Evolutionary conservation across 2,888 invertebrate genomes (phyloP).

Genomic region (Ophioninae sp.): DNA sequence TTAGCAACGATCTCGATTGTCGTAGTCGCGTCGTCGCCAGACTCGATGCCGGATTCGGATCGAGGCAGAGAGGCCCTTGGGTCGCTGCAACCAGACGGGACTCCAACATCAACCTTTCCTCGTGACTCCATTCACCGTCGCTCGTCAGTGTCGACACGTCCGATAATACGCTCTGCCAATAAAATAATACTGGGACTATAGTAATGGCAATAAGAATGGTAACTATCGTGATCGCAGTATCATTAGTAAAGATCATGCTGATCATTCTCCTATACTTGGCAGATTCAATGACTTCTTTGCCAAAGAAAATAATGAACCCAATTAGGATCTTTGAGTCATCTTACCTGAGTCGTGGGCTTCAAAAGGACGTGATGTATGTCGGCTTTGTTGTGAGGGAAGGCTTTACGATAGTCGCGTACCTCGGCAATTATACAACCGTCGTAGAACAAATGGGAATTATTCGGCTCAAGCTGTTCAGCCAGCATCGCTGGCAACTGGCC

Average conservation of each 20-base stretch:
- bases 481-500: conserved; percentile 95
- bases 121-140: conserved; percentile 85
- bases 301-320: background rate
- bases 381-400: conserved; percentile 89
- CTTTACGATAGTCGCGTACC: conserved; percentile 93
- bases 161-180: conserved; percentile 78
- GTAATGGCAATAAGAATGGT: too few species aligned
- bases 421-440: conserved; percentile 96
- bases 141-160: conserved; percentile 78
- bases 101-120: conserved; percentile 90
- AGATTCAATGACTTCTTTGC: too few species aligned
- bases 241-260: too few species aligned
- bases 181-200: background rate
- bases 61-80: conserved; percentile 93
- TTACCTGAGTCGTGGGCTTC: conserved; percentile 93
- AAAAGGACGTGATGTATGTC: conserved; percentile 94
- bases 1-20: conserved; percentile 88
- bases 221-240: too few species aligned
- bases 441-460: conserved; percentile 93
- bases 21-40: conserved; percentile 89
- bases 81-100: conserved; percentile 93
- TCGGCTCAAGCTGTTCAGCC: conserved; percentile 91
- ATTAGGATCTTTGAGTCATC: conserved; percentile 24
- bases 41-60: conserved; percentile 92
- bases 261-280: too few species aligned